Percentiles rank a stretch among this genome's conserved stretches.
Evolutionary conservation across 1,140 invertebrate species (phyloP).

Genomic region (Drosophila sechellia): DNA sequence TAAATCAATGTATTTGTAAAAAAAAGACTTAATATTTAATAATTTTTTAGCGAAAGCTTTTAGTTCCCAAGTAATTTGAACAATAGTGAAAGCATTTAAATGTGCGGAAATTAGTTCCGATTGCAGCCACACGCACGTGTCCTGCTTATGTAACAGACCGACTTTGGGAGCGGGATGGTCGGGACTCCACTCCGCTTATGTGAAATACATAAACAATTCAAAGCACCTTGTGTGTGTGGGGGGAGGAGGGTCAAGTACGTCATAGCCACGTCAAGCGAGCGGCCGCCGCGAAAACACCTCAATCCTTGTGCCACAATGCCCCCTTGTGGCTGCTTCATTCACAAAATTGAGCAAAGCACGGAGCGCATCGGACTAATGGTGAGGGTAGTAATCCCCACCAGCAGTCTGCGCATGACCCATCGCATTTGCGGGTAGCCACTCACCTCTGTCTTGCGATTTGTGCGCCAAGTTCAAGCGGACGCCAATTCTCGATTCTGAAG

Average conservation of each 20-base stretch:
- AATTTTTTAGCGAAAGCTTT: no score
- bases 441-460: constrained; percentile 59
- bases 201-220: constrained; percentile 48
- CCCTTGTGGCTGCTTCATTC: constrained; percentile 49
- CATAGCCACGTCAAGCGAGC: constrained; percentile 23
- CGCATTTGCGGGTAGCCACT: constrained; percentile 59
- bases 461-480: constrained; percentile 73
- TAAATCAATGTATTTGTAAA: no score
- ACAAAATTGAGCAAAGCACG: constrained; percentile 61
- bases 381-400: neutral
- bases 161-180: constrained; percentile 5
- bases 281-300: constrained; percentile 1
- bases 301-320: constrained; percentile 2
- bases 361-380: constrained; percentile 6
- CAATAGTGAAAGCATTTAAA: neutral
- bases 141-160: constrained; percentile 20
- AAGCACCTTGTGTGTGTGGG: constrained; percentile 1
- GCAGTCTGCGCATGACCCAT: constrained; percentile 63
- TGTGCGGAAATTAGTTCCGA: constrained; percentile 21
- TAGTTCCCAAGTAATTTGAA: neutral
- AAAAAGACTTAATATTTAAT: neutral
- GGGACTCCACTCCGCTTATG: constrained; percentile 13
- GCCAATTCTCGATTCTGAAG: constrained; percentile 48
- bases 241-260: constrained; percentile 34
- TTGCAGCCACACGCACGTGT: constrained; percentile 26